A percentile compares a stretch with the other conserved stretches of the same genome.
These are phyloP conservation scores for Atherinosoma microstoma DNA, from an alignment of 2,797 vertebrate genomes.

Conservation along the genomic window DNA sequence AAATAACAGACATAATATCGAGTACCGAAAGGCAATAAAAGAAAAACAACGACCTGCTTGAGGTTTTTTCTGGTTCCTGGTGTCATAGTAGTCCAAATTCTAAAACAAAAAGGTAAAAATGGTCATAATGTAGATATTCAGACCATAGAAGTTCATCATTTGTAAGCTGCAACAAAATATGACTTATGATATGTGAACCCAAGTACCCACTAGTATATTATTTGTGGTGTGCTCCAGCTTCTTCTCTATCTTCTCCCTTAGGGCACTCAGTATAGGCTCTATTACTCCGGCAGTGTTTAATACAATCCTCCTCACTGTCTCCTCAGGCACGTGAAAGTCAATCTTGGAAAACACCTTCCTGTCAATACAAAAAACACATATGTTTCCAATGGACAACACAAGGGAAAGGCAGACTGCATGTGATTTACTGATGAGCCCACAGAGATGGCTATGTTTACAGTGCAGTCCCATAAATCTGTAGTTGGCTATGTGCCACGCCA, in stretches of 20 bases:
- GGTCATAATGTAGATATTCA: slow-evolving; percentile 5
- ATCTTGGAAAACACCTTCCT: slow-evolving; percentile 88
- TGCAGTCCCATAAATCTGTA: slow-evolving; percentile 36
- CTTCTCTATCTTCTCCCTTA: slow-evolving; percentile 81
- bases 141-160: neutral
- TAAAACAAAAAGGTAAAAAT: slow-evolving; percentile 38
- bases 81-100: slow-evolving; percentile 82
- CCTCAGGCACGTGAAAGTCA: slow-evolving; percentile 80
- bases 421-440: slow-evolving; percentile 31
- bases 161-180: neutral
- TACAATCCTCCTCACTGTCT: slow-evolving; percentile 77
- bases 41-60: slow-evolving; percentile 68
- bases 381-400: slow-evolving; percentile 40
- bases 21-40: neutral
- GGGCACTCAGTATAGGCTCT: slow-evolving; percentile 75
- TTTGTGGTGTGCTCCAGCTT: slow-evolving; percentile 52
- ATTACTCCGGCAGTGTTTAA: slow-evolving; percentile 76
- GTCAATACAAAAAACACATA: slow-evolving; percentile 18
- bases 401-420: slow-evolving; percentile 4
- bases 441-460: slow-evolving; percentile 29
- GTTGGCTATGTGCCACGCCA: slow-evolving; percentile 43
- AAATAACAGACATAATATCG: neutral
- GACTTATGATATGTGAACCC: neutral
- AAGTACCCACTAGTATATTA: slow-evolving; percentile 48
- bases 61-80: slow-evolving; percentile 61